Conservation (phyloP, 2,113 vertebrate genomes). For the Atrichornis clamosus region DNA sequence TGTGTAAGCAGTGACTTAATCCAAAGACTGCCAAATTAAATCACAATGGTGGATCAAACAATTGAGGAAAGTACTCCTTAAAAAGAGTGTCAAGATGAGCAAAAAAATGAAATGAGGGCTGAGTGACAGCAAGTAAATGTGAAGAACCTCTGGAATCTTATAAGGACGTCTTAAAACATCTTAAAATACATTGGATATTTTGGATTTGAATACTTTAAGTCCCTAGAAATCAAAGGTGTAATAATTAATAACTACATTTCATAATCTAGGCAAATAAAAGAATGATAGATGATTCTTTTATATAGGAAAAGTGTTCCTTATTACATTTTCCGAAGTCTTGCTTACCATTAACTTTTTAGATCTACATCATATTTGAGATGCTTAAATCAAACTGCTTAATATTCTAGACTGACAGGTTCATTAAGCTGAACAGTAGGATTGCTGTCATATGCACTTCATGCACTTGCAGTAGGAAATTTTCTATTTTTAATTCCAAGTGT, state of each 20-base stretch:
- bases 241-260: not conserved
- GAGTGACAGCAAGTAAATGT: not conserved
- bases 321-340: conserved; percentile 16
- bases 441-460: conserved; percentile 24
- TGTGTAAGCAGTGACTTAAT: not conserved
- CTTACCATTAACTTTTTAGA: conserved; percentile 8
- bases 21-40: not conserved
- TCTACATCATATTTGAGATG: not conserved
- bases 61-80: not conserved
- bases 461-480: not conserved
- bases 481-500: conserved; percentile 36
- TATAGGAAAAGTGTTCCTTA: not conserved
- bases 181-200: not conserved
- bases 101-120: not conserved
- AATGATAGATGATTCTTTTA: not conserved
- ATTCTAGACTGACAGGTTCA: not conserved
- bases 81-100: not conserved
- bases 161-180: not conserved
- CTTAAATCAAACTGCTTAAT: conserved; percentile 32
- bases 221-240: not conserved
- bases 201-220: not conserved
- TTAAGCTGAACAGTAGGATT: conserved; percentile 32
- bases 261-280: not conserved
- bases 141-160: not conserved
- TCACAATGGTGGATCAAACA: not conserved